phyloP scores from a whole-genome alignment of 2,888 invertebrate genomes.

The Meta bourneti region DNA sequence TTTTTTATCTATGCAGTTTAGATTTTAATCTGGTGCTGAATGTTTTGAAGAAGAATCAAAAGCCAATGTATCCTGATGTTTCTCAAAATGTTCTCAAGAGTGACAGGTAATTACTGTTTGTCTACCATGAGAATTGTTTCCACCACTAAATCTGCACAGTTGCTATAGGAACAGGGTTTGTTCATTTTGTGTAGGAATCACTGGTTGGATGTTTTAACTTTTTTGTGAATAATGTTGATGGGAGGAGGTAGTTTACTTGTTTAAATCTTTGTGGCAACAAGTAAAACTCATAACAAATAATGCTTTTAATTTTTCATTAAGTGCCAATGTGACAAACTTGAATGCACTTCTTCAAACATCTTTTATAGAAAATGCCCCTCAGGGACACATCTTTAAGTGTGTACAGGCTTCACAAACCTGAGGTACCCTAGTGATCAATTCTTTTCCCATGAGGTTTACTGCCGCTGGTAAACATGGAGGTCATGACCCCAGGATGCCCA shows the following conservation, averaged over 20 bases:
- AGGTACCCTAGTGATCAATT: too few relatives aligned
- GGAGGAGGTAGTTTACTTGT: too few relatives aligned
- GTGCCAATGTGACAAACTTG: too few relatives aligned
- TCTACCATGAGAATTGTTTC: not conserved
- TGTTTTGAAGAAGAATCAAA: constrained; percentile 43
- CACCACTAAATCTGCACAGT: not conserved
- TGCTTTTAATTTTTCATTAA: not conserved
- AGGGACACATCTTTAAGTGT: too few relatives aligned
- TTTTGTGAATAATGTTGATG: too few relatives aligned
- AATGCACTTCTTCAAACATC: too few relatives aligned
- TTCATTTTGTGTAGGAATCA: not conserved
- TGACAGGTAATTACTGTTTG: constrained; percentile 42
- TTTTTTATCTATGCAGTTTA: constrained; percentile 27
- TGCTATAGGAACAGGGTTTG: not conserved
- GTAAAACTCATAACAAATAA: constrained; percentile 4
- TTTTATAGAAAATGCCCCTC: too few relatives aligned
- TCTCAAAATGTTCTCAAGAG: constrained; percentile 26
- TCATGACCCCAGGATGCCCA: too few relatives aligned
- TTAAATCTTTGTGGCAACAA: not conserved
- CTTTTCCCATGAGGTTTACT: too few relatives aligned
- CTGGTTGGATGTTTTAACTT: not conserved
- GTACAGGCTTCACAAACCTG: too few relatives aligned
- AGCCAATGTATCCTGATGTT: constrained; percentile 43
- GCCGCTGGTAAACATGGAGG: too few relatives aligned
- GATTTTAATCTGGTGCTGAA: constrained; percentile 40